A percentile compares a stretch with the other conserved stretches of the same genome.
phyloP scores from a whole-genome alignment of 37 sponge, comb jelly and placozoan genomes.

The Agelas oroides region DNA sequence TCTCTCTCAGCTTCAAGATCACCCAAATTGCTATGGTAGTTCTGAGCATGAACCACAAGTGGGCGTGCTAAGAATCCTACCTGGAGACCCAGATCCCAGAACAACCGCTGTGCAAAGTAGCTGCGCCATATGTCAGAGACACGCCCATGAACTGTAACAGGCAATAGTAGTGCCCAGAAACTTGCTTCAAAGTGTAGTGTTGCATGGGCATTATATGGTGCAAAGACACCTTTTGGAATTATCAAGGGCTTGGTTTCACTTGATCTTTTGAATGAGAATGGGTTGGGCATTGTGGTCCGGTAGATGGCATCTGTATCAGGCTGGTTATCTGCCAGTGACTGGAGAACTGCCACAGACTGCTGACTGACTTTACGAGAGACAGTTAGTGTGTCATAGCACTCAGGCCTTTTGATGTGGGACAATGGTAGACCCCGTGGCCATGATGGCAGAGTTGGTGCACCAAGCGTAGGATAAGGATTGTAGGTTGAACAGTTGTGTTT shows the following conservation, averaged over 20 bases:
- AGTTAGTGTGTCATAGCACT: conserved; percentile 17
- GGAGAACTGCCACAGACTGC: conserved; percentile 37
- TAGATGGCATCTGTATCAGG: conserved; percentile 76
- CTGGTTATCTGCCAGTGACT: conserved; percentile 60
- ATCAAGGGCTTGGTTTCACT: conserved; percentile 38
- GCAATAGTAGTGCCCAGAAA: conserved; percentile 56
- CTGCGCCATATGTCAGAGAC: conserved; percentile 77
- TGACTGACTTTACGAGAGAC: not conserved
- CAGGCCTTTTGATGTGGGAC: conserved; percentile 22
- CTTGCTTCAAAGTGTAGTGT: conserved; percentile 37
- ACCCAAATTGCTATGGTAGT: conserved; percentile 35
- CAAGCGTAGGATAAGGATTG: conserved; percentile 66
- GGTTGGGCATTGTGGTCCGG: conserved; percentile 54
- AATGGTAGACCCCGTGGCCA: conserved; percentile 77
- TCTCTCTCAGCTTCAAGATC: conserved; percentile 52
- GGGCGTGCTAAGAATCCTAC: conserved; percentile 44
- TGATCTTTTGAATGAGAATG: conserved; percentile 40
- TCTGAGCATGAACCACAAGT: conserved; percentile 51
- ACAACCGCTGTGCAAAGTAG: conserved; percentile 51
- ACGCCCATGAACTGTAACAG: conserved; percentile 48
- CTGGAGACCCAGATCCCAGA: conserved; percentile 47
- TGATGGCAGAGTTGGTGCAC: conserved; percentile 46
- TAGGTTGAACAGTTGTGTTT: conserved; percentile 33
- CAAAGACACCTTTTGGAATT: conserved; percentile 40
- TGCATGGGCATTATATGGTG: conserved; percentile 73